phyloP scores from a whole-genome alignment of 2,113 vertebrate genomes.

The Ictidomys tridecemlineatus region DNA sequence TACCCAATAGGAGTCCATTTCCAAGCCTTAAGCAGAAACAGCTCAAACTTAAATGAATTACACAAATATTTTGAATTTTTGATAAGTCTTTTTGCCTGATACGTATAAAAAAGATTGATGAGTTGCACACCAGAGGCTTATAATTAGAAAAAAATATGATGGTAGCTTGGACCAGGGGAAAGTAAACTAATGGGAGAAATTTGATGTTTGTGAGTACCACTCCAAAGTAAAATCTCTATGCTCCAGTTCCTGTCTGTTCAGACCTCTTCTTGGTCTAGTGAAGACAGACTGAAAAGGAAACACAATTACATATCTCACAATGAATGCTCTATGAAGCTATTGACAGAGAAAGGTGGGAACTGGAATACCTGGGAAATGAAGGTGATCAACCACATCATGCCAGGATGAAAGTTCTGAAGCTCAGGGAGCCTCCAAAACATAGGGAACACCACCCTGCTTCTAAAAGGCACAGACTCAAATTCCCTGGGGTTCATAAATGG shows the following conservation, averaged over 20 bases:
- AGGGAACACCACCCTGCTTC: not conserved
- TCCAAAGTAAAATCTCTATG: not conserved
- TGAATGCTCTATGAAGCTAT: not conserved
- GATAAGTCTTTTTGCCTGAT: not conserved
- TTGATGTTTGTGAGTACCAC: not conserved
- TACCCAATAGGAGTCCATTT: not conserved
- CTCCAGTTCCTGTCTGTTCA: not conserved
- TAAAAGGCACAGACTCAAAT: not conserved
- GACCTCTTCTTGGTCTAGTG: not conserved
- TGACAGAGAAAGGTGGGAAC: not conserved
- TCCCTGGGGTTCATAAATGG: not conserved
- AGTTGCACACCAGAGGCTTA: not conserved
- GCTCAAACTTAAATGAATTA: not conserved
- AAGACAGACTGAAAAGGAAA: not conserved
- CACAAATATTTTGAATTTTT: not conserved
- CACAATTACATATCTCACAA: not conserved
- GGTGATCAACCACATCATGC: not conserved
- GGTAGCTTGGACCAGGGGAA: not conserved
- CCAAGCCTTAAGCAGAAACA: not conserved
- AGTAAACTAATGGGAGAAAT: not conserved
- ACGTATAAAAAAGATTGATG: not conserved
- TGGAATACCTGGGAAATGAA: not conserved
- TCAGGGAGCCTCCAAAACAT: not conserved
- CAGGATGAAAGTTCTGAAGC: not conserved
- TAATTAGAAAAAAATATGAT: not conserved